Evolutionary conservation across 2,888 invertebrate genomes (phyloP), one percentile per base, ranked within the genome.

Genomic region (Therioaphis trifolii): DNA sequence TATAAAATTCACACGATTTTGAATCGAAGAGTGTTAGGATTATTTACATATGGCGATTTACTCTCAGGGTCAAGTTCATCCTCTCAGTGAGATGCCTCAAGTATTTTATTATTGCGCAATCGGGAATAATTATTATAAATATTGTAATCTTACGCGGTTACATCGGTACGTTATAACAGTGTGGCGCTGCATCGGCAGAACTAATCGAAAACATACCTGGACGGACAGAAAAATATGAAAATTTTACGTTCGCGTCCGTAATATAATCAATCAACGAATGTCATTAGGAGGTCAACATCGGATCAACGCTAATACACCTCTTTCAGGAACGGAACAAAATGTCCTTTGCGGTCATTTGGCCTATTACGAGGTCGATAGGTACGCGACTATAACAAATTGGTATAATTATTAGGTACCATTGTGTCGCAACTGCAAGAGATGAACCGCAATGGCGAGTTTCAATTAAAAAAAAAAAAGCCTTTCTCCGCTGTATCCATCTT

Each of bases 251-350:
- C n/a, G n/a, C n/a, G n/a, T n/a, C n/a, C n/a, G n/a, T n/a, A n/a
- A n/a, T n/a, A n/a, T n/a, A n/a, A 35, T 35, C 35, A 35, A 3
- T 7, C 35, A 35, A 35, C 35, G 35, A 35, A 3, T 35, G 21
- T 58, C 24, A 11, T 55, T 21, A 7, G 7, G 35, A 21, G 55
- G 55, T n/a, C 21, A n/a, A 11, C 12, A 21, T 12, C 21, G 24
- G 21, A 21, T 58, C 18, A 21, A 12, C 21, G 24, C 21, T 21
- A 58, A 21, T 18, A 4, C 21, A 46, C 29, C 15, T 14, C n/a
- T 69, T 55, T 43, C 58, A 80, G 71, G 58, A 80, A 80, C 79
- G 68, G 68, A 79, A 79, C 69, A 24, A 21, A 74, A 29, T 24
- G 71, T 80, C 69, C 79, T 71, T 27, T 58, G 58, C 46, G 61